Conservation (phyloP, 2,888 invertebrate genomes). For the Cenopis cana region DNA sequence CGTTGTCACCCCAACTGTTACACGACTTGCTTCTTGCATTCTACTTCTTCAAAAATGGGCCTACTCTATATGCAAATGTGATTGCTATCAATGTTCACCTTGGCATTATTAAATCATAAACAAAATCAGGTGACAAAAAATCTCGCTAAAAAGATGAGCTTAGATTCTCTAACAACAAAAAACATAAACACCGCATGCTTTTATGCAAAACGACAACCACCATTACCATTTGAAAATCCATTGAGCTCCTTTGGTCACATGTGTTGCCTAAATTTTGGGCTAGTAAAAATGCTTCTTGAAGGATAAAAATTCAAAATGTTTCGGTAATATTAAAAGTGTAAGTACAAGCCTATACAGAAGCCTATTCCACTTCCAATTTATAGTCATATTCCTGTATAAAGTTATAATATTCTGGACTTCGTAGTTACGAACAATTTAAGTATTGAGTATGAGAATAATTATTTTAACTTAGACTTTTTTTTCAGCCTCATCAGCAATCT, state of each 20-base stretch:
- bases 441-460: too few species aligned
- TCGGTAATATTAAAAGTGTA: neutral
- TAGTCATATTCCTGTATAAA: neutral
- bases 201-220: neutral
- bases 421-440: too few species aligned
- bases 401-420: neutral
- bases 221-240: neutral
- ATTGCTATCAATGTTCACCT: constrained; percentile 31
- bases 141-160: constrained; percentile 2
- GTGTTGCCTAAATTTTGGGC: neutral
- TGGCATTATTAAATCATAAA: constrained; percentile 37
- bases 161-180: constrained; percentile 5
- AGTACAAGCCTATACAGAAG: neutral
- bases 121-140: constrained; percentile 23
- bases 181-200: constrained; percentile 14
- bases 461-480: neutral
- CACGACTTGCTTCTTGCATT: too few species aligned
- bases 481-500: neutral
- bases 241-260: constrained; percentile 2
- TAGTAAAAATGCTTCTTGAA: neutral
- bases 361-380: neutral
- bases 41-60: too few species aligned
- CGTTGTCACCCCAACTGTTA: too few species aligned
- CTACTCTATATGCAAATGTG: constrained; percentile 36
- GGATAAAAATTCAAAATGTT: neutral